Conservation (phyloP, 2,113 vertebrate genomes). For the Aplodontia rufa region DNA sequence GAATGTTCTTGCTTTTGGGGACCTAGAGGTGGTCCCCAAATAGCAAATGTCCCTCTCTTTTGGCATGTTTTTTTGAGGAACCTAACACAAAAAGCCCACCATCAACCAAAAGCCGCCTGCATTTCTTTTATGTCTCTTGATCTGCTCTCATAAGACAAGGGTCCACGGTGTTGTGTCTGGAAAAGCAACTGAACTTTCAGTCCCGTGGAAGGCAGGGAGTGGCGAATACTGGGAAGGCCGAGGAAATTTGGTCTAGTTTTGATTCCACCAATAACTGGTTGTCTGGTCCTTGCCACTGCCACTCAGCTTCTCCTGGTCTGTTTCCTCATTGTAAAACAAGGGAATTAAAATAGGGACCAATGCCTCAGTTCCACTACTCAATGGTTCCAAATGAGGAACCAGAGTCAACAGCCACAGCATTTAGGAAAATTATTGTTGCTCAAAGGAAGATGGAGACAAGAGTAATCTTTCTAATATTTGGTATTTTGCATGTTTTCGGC, state of each 20-base stretch:
- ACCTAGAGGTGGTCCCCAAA: background rate
- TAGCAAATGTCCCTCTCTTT: background rate
- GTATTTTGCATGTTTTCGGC: background rate
- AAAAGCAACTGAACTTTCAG: background rate
- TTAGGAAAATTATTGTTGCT: background rate
- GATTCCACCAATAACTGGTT: background rate
- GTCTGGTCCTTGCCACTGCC: background rate
- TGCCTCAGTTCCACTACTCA: background rate
- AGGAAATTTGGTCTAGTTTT: background rate
- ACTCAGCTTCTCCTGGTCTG: background rate
- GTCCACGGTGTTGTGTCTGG: background rate
- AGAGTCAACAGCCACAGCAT: background rate
- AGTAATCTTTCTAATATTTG: background rate
- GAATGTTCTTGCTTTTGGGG: background rate
- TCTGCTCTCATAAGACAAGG: background rate
- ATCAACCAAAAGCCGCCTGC: background rate
- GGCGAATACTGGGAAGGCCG: background rate
- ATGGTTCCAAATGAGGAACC: background rate
- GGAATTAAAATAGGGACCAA: background rate
- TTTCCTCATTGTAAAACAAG: background rate
- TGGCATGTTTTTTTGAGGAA: background rate
- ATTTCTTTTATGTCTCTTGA: background rate
- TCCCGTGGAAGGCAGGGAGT: background rate
- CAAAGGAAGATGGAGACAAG: background rate
- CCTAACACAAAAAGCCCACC: background rate